Conservation (phyloP, 2,797 vertebrate genomes). For the Coregonus suidteri region DNA sequence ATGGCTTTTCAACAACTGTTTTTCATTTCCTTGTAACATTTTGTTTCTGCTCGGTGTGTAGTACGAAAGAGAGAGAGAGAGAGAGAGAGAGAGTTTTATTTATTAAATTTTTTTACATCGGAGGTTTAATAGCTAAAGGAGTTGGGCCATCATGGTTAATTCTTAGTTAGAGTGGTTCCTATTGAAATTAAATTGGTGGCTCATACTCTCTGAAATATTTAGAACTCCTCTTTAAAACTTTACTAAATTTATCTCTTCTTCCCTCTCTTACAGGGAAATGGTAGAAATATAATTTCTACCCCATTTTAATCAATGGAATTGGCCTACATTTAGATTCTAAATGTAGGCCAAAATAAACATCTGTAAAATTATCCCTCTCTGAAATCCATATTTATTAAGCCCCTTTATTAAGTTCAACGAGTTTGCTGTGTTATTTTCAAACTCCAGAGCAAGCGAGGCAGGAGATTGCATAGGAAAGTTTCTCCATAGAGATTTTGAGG, state of each 20-base stretch:
- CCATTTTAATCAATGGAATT: constrained; percentile 31
- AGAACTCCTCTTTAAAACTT: neutral
- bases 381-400: constrained; percentile 29
- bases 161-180: neutral
- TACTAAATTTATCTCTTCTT: neutral
- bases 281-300: neutral
- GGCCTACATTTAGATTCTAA: constrained; percentile 20
- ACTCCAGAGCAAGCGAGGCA: neutral
- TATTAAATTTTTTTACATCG: neutral
- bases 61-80: too few species aligned
- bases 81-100: too few species aligned
- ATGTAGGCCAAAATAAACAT: neutral
- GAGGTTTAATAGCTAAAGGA: neutral
- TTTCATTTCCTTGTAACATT: neutral
- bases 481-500: neutral
- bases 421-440: neutral
- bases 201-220: neutral
- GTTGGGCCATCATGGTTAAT: neutral
- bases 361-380: constrained; percentile 14
- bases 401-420: constrained; percentile 26
- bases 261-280: neutral
- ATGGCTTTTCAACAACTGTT: neutral
- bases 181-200: neutral
- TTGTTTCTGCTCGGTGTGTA: neutral
- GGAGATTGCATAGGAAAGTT: neutral